Conservation (phyloP, 23 tunicate genomes). For the Ascidia mentula region DNA sequence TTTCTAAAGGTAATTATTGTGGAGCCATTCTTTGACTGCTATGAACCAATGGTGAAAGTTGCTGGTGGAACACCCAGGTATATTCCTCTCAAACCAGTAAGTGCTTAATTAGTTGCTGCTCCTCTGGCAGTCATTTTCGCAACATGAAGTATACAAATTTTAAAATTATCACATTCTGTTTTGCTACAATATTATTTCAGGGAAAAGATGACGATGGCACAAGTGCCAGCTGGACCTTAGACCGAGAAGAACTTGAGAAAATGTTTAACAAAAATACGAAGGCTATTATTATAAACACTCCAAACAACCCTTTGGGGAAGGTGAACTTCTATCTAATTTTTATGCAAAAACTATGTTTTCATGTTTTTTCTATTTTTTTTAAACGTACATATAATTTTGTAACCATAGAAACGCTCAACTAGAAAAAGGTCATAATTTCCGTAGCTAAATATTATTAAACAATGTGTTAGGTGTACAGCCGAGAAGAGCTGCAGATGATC, state of each 20-base stretch:
- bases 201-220: background rate
- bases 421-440: too few species aligned
- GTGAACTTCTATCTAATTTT: conserved; percentile 2
- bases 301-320: conserved; percentile 96
- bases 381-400: too few species aligned
- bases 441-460: too few species aligned
- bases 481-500: conserved; percentile 61
- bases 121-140: background rate
- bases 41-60: conserved; percentile 87
- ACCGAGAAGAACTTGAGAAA: conserved; percentile 57
- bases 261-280: conserved; percentile 85
- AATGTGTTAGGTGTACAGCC: conserved; percentile 54
- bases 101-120: background rate
- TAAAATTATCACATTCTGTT: too few species aligned
- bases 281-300: conserved; percentile 89
- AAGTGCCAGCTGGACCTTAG: conserved; percentile 70
- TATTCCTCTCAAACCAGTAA: conserved; percentile 67
- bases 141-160: background rate
- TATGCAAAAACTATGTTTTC: too few species aligned
- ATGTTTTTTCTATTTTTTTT: too few species aligned
- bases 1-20: conserved; percentile 82
- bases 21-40: conserved; percentile 98
- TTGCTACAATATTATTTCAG: too few species aligned
- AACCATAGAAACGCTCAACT: too few species aligned
- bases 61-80: conserved; percentile 88